A percentile compares a stretch with the other conserved stretches of the same genome.
Evolutionary conservation across 2,888 invertebrate genomes (phyloP).

Genomic region (Euclidia mi): DNA sequence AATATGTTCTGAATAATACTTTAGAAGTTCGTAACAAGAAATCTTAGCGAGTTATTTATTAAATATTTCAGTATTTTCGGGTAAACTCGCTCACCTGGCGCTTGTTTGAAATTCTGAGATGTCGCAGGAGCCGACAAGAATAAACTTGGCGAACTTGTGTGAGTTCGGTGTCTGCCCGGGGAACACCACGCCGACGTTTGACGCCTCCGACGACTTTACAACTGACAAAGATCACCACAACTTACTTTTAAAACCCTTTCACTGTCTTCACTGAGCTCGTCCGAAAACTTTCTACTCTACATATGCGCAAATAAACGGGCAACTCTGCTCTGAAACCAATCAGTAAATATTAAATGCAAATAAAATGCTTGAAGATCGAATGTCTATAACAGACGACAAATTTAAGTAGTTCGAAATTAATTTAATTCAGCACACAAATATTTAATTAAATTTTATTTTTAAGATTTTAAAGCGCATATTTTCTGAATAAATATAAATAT

Average conservation of each 20-base stretch:
- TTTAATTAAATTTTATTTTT: no score
- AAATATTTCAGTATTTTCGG: conserved; percentile 75
- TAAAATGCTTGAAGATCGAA: conserved; percentile 9
- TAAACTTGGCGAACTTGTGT: conserved; percentile 71
- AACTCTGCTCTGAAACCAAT: no score
- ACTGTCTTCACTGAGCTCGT: no score
- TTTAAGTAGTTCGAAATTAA: conserved; percentile 31
- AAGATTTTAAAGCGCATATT: no score
- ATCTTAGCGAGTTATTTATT: conserved; percentile 70
- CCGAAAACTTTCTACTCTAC: no score
- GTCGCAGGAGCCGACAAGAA: conserved; percentile 69
- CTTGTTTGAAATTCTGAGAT: conserved; percentile 84
- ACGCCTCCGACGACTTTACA: conserved; percentile 70
- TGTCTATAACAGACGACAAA: conserved; percentile 41
- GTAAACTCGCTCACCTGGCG: conserved; percentile 79
- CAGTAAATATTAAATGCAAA: background rate
- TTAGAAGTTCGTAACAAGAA: conserved; percentile 67
- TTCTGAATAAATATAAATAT: no score
- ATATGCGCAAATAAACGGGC: no score
- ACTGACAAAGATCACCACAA: conserved; percentile 71
- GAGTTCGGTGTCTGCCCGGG: conserved; percentile 65
- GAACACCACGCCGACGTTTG: conserved; percentile 68
- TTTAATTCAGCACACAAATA: conserved; percentile 11
- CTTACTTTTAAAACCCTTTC: no score
- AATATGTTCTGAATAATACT: conserved; percentile 48